Evolutionary conservation across 35 echinoderm and acorn worm genomes (phyloP), one percentile per base, ranked within the genome.

Genomic region (Heliocidaris tuberculata): DNA sequence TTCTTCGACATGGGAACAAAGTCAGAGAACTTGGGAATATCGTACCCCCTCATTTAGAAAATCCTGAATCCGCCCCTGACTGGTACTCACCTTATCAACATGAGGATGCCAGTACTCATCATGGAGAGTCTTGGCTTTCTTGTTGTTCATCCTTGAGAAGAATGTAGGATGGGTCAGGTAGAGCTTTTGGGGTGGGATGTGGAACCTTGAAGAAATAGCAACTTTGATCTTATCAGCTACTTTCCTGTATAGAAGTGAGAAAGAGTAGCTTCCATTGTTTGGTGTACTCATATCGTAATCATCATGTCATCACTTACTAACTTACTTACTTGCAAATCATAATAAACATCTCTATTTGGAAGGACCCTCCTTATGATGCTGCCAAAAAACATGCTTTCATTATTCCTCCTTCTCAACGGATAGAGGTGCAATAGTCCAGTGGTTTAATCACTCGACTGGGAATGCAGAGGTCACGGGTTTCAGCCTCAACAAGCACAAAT

Each of bases 21-120:
- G 35, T 42, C 35, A 42, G 35, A 0, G 35, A 42, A 42, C 3
- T 42, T 42, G 35, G 35, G 35, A 42, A 42, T 42, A 42, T 42
- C 3, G 35, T 42, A 3, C 35, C 35, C 35, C 35, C 35, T 42
- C 35, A 1, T 42, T 42, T 42, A 42, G 35, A 42, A 42, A 42
- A 42, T 42, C 35, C 59, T 12, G 59, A 60, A 60, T 60, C 2
- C 19, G 59, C 59, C 59, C 59, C 59, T 2, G 59, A 15, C 12
- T 60, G 19, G 85, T 47, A 31, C 87, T 89, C 87, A 99, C 98
- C 96, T 99, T 99, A 85, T 99, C 98, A 93, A 99, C 87, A 94
- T 99, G 98, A 48, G 91, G 60, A 94, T 99, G 98, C 98, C 98
- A 99, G 86, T 99, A 99, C 59, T 99, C 98, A 94, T 99, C 98